Base-by-base conservation (phyloP, 2,888 invertebrate genomes). In the Perizoma affinitatum region DNA sequence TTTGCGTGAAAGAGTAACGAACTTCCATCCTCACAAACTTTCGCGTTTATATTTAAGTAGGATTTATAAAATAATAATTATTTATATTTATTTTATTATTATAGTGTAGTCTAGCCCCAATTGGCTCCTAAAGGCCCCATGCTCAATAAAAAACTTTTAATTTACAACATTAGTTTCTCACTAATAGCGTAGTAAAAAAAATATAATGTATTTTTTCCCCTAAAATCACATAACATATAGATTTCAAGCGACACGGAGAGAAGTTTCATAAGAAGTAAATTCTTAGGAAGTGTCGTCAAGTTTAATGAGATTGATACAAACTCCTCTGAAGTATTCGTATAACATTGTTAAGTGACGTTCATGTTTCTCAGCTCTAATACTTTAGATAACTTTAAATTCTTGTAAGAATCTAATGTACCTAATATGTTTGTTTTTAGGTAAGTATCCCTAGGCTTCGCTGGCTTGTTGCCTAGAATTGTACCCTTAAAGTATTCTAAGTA, bases 281-380 rank as follows among this genome's bases (percentile, higher is more conserved):
- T n/a, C n/a, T 60, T 60, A 57, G 47, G 44, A 61, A 82, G 75
- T 78, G 79, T 79, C 80, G 74, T 78, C 78, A 73, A 73, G 43
- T 72, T 71, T 84, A 82, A 84, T 84, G 79, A 83, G 80, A 82
- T 83, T 82, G 80, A 79, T 80, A 78, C 75, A 73, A 83, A 81
- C 61, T 56, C 53, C 38, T 80, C 76, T 78, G 75, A 83, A 78
- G 58, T 58, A 61, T 58, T 61, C 65, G 70, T 74, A 67, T 61
- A 55, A 65, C 58, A 53, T 53, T 65, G 58, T 65, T 56, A 61
- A 51, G 40, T 58, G 58, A 58, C 42, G 44, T 54, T 34, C 40
- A 52, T 57, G 41, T 58, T 55, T 58, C 52, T 46, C 48, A 53
- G 55, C 58, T 49, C 52, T 48, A 55, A 58, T 63, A 63, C 58